phyloP scores from a whole-genome alignment of 2,797 vertebrate species.

The Onychomys leucogaster region DNA sequence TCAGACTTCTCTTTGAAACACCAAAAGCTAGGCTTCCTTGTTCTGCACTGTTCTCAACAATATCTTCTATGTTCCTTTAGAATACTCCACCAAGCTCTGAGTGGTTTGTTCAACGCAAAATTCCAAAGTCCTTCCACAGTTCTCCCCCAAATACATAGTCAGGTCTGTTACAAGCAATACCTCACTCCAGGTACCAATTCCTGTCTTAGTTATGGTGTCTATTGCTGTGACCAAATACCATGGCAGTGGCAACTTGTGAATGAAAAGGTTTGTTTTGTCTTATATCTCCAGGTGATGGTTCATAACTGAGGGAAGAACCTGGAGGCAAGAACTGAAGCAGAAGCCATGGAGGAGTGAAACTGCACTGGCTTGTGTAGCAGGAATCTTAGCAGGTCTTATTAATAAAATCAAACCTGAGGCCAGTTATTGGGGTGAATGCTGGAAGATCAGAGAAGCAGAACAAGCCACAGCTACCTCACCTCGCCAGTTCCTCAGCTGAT shows the following conservation, averaged over 20 bases:
- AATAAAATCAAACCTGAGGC: too few species aligned
- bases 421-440: too few species aligned
- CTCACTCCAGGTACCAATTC: background rate
- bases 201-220: background rate
- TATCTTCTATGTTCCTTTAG: background rate
- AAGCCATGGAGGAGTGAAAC: background rate
- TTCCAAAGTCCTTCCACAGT: background rate
- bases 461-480: too few species aligned
- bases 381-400: too few species aligned
- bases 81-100: background rate
- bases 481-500: too few species aligned
- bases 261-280: background rate
- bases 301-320: background rate
- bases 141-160: background rate
- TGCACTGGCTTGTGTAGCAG: background rate
- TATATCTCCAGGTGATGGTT: background rate
- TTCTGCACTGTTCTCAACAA: background rate
- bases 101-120: background rate
- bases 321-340: background rate
- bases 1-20: background rate
- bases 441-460: too few species aligned
- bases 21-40: background rate
- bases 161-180: background rate
- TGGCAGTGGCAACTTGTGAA: background rate
- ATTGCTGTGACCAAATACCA: background rate